Evolutionary conservation across 2,888 invertebrate genomes (phyloP).

Genomic region (Drosophila percnosoma): DNA sequence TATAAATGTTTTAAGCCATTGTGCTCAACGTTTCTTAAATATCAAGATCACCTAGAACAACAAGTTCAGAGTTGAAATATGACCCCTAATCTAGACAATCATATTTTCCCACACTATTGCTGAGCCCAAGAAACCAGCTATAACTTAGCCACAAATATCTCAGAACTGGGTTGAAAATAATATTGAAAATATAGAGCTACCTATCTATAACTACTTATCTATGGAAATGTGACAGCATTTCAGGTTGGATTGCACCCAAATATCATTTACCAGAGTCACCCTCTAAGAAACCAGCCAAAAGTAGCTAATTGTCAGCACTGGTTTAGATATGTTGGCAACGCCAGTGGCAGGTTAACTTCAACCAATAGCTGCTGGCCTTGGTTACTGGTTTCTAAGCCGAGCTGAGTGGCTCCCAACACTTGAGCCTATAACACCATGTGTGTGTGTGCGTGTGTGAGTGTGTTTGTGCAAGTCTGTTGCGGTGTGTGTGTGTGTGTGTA

Average conservation of each 20-base stretch:
- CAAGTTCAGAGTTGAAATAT: neutral
- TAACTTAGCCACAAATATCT: neutral
- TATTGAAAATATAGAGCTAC: neutral
- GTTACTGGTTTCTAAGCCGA: constrained; percentile 69
- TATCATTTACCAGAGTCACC: constrained; percentile 16
- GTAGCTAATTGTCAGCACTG: constrained; percentile 39
- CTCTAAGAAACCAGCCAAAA: constrained; percentile 23
- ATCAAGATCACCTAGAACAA: neutral
- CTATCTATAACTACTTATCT: constrained; percentile 1
- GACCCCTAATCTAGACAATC: neutral
- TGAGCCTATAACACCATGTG: constrained; percentile 25
- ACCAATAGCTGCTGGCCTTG: constrained; percentile 73
- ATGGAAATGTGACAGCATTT: constrained; percentile 5
- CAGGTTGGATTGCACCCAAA: neutral
- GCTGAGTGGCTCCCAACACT: constrained; percentile 45
- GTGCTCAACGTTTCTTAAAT: neutral
- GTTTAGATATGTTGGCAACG: constrained; percentile 33
- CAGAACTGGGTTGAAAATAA: neutral
- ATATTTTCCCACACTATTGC: neutral
- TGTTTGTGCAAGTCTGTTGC: neutral
- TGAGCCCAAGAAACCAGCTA: neutral
- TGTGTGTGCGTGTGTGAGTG: constrained; percentile 15
- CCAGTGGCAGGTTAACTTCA: constrained; percentile 47
- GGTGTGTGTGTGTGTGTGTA: constrained; percentile 12
- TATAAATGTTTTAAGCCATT: neutral